phyloP scores from a whole-genome alignment of 2,888 invertebrate genomes.

The Selenia dentaria region DNA sequence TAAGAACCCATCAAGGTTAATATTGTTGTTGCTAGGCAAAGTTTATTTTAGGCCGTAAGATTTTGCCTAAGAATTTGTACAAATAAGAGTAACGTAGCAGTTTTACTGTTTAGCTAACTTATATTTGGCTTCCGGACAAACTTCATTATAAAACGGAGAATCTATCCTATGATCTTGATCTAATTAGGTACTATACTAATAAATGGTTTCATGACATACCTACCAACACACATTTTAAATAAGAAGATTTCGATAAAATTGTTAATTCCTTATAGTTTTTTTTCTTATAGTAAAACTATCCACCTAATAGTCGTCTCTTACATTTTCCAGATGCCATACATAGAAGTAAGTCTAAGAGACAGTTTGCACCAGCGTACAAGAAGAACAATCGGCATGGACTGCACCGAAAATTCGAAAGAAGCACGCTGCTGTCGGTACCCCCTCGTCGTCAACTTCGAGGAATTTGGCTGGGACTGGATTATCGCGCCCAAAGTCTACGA shows the following conservation, averaged over 20 bases:
- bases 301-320: too few species aligned
- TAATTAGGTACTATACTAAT: too few species aligned
- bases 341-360: constrained; percentile 79
- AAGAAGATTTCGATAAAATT: too few species aligned
- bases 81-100: neutral
- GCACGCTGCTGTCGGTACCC: constrained; percentile 97
- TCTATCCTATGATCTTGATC: too few species aligned
- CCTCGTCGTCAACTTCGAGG: constrained; percentile 95
- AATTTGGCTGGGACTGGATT: constrained; percentile 99
- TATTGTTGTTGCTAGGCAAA: constrained; percentile 22
- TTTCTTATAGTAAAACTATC: too few species aligned
- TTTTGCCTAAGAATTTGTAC: neutral
- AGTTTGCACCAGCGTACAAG: constrained; percentile 87
- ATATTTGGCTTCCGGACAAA: too few species aligned
- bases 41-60: constrained; percentile 2
- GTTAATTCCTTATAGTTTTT: too few species aligned
- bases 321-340: constrained; percentile 81
- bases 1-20: constrained; percentile 22
- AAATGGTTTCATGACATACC: too few species aligned
- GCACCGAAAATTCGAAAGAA: constrained; percentile 92
- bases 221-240: too few species aligned
- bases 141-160: too few species aligned
- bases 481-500: constrained; percentile 97
- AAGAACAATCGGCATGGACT: constrained; percentile 92
- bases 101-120: too few species aligned